These are phyloP conservation scores for Peromyscus californicus DNA, from an alignment of 2,113 vertebrate species.

Conservation along the genomic window DNA sequence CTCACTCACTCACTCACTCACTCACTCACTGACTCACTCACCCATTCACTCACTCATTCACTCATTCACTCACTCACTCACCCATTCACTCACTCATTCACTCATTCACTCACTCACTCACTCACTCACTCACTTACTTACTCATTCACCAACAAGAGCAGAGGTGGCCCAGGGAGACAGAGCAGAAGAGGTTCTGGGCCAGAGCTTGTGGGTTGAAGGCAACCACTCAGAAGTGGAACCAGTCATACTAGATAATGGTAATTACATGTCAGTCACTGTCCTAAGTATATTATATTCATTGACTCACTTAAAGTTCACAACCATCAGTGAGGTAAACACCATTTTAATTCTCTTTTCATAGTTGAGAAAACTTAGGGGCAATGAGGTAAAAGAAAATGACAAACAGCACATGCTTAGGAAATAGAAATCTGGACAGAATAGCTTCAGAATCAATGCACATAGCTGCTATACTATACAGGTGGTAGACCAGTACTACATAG, in stretches of 20 bases:
- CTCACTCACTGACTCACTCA: not conserved
- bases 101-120: not conserved
- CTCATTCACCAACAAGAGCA: not conserved
- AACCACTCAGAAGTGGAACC: not conserved
- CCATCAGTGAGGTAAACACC: not conserved
- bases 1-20: not conserved
- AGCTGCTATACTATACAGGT: not conserved
- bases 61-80: not conserved
- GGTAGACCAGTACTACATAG: not conserved
- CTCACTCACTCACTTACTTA: not conserved
- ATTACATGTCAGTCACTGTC: not conserved
- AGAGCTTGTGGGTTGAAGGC: not conserved
- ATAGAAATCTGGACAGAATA: too few relatives aligned
- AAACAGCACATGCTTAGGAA: not conserved
- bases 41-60: not conserved
- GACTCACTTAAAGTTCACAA: not conserved
- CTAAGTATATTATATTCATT: not conserved
- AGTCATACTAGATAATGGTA: not conserved
- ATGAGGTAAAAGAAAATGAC: not conserved
- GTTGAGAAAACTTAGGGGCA: constrained; percentile 1
- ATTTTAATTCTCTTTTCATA: not conserved
- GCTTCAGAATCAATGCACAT: not conserved
- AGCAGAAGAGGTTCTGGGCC: not conserved
- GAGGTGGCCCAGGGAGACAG: not conserved
- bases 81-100: not conserved